phyloP scores from a whole-genome alignment of 1,140 invertebrate genomes.

The Drosophila miranda region DNA sequence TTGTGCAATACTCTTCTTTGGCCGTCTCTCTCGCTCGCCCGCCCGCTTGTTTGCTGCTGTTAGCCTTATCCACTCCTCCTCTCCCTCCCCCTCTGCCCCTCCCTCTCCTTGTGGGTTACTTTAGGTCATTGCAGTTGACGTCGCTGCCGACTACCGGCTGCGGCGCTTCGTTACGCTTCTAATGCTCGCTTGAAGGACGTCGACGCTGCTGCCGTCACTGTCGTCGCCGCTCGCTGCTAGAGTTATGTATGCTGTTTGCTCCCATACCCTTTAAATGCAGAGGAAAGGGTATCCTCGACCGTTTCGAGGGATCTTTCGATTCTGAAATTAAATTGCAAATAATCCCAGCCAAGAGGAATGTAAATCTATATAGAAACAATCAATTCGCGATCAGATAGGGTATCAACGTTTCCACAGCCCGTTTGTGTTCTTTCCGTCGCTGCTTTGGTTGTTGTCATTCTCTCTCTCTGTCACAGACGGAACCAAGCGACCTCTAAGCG shows the following conservation, averaged over 20 bases:
- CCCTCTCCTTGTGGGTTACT: conserved; percentile 56
- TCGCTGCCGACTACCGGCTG: conserved; percentile 8
- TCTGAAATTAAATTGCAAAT: too few relatives aligned
- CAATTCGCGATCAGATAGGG: too few relatives aligned
- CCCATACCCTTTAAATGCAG: neutral
- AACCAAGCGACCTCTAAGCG: conserved; percentile 56
- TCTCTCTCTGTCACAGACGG: conserved; percentile 5
- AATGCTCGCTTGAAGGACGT: conserved; percentile 73
- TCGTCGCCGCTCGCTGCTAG: conserved; percentile 10
- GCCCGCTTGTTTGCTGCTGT: conserved; percentile 38
- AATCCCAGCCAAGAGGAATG: too few relatives aligned
- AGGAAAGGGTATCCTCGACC: too few relatives aligned
- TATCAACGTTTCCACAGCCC: too few relatives aligned
- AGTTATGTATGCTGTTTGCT: conserved; percentile 30
- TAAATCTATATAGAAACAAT: too few relatives aligned
- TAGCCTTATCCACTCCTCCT: conserved; percentile 18
- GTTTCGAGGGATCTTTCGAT: too few relatives aligned
- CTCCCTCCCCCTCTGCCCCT: conserved; percentile 1
- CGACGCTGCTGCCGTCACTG: conserved; percentile 8
- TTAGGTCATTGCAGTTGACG: conserved; percentile 72
- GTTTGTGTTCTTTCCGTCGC: conserved; percentile 18
- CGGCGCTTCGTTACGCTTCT: conserved; percentile 30
- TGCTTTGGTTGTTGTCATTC: conserved; percentile 34
- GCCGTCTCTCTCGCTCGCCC: conserved; percentile 6
- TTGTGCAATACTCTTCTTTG: conserved; percentile 53